Base-by-base conservation (phyloP, 2,888 invertebrate species). In the Drosophila paramelanica region DNA sequence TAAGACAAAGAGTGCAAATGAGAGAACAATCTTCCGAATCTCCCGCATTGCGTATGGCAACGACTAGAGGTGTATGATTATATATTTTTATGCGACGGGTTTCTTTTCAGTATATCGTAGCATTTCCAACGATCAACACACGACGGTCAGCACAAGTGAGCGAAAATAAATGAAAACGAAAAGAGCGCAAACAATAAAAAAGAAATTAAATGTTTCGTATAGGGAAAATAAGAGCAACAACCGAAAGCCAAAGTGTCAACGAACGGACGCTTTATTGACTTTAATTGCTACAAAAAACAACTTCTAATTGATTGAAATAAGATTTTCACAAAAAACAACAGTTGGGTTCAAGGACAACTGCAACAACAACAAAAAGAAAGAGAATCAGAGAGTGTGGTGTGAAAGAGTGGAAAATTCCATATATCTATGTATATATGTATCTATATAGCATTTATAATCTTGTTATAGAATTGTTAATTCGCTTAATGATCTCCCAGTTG, bases 71-170 rank as follows among this genome's bases (percentile, higher is more conserved):
- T 17, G 17, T 43, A 27, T 47, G 49, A 69, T 70, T 60, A 73
- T 69, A 83, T 52, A 46, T 55, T 58, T 43, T 45, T 27, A 57
- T 53, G 49, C 61, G 55, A 51, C 41, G 31, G 47, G 53, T 65
- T 72, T 62, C 39, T 53, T 50, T n/a, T 83, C 83, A 86, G 84
- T 86, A 51, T 65, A 39, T 42, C 58, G 41, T 51, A 50, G 50
- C 52, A 59, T 52, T 69, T 57, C 68, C 47, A 46, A 57, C 49
- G 25, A 50, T 43, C 45, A 81, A 45, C 82, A 85, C 60, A 50
- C 51, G 59, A 67, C 65, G 43, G 52, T 14, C 38, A 36, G 38
- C 41, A 38, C 45, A 39, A 49, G 23, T 43, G 50, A 39, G 25
- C 59, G 51, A 52, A 56, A 69, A 39, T 42, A 62, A 25, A 47